Percentiles rank a stretch among this genome's conserved stretches.
phyloP scores from a whole-genome alignment of 2,888 invertebrate species.

The Chaitophorus viminalis region DNA sequence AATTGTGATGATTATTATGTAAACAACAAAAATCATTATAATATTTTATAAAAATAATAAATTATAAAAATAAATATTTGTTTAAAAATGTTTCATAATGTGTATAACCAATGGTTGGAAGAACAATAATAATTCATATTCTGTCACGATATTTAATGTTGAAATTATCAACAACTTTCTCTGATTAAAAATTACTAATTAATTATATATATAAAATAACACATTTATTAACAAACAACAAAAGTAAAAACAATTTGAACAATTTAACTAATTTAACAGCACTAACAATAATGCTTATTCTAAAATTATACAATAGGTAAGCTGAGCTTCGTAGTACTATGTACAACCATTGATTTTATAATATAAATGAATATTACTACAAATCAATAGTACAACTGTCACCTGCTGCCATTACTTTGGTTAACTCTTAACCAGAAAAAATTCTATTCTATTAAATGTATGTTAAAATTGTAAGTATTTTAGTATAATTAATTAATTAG shows the following conservation, averaged over 20 bases:
- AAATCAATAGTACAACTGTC: neutral
- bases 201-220: neutral
- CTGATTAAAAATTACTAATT: neutral
- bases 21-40: neutral
- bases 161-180: neutral
- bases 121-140: slow-evolving; percentile 22
- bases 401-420: neutral
- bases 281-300: neutral
- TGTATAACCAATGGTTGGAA: slow-evolving; percentile 4
- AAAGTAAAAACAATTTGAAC: neutral
- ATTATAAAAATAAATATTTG: slow-evolving; percentile 32
- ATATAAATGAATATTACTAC: too few species aligned
- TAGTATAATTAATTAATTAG: neutral
- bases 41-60: neutral
- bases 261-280: neutral
- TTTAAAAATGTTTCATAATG: neutral
- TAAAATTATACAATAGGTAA: neutral
- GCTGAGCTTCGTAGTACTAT: neutral
- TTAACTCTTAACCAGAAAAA: neutral
- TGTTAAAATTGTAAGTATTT: neutral
- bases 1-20: neutral
- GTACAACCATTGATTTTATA: too few species aligned
- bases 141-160: neutral
- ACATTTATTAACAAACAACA: neutral
- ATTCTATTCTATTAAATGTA: neutral